A percentile compares a stretch with the other conserved stretches of the same genome.
These are phyloP conservation scores for Amblyjoppa fuscipennis DNA, from an alignment of 2,888 invertebrate species.

Conservation along the genomic window DNA sequence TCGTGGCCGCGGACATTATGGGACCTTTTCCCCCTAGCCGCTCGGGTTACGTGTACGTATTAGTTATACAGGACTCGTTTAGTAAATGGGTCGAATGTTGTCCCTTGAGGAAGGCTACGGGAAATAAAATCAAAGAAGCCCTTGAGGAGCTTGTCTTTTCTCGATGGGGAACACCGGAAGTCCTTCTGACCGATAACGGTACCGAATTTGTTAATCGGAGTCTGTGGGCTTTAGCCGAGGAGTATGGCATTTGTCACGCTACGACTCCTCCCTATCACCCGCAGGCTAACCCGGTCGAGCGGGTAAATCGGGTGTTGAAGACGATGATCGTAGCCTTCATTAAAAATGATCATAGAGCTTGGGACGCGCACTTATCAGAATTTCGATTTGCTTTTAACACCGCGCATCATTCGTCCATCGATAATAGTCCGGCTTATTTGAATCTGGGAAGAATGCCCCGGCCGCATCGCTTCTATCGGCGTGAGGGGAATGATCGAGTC, in stretches of 20 bases:
- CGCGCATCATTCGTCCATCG: constrained; percentile 12
- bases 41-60: background rate
- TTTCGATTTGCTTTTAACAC: constrained; percentile 47
- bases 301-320: background rate
- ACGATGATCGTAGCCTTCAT: constrained; percentile 37
- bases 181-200: constrained; percentile 69
- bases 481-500: background rate
- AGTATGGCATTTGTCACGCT: constrained; percentile 23
- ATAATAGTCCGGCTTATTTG: constrained; percentile 14
- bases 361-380: constrained; percentile 60
- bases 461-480: constrained; percentile 17
- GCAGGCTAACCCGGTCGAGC: constrained; percentile 8
- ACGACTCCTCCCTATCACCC: constrained; percentile 43
- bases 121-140: background rate
- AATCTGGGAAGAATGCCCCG: constrained; percentile 18
- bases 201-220: constrained; percentile 60
- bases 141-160: constrained; percentile 1
- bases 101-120: background rate
- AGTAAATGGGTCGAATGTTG: constrained; percentile 7
- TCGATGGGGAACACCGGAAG: constrained; percentile 23
- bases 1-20: constrained; percentile 68
- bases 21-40: constrained; percentile 69
- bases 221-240: background rate
- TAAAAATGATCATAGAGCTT: constrained; percentile 61
- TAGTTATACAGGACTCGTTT: background rate